Conservation (phyloP, 2,888 invertebrate genomes). For the Limnephilus lunatus region DNA sequence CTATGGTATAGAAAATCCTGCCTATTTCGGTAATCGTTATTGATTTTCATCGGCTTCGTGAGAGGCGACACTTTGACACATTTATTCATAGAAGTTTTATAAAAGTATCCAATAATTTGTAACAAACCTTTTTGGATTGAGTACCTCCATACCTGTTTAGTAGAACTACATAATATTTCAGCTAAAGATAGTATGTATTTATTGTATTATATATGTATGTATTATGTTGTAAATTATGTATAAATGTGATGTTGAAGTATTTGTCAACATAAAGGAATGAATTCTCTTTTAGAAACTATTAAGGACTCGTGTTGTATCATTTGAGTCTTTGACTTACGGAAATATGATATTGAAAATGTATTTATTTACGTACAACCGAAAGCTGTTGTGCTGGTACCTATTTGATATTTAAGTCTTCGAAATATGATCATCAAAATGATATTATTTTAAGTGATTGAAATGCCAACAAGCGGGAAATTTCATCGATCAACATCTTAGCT, state of each 20-base stretch:
- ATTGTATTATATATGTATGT: background rate
- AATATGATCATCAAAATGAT: background rate
- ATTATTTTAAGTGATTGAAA: background rate
- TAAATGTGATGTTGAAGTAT: background rate
- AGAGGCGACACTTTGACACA: background rate
- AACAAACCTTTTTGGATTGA: background rate
- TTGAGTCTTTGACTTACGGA: background rate
- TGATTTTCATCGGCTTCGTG: slow-evolving; percentile 32
- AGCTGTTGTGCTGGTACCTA: background rate
- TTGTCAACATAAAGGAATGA: background rate
- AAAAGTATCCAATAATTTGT: background rate
- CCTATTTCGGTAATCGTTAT: slow-evolving; percentile 36
- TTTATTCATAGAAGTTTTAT: background rate
- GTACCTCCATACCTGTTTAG: background rate
- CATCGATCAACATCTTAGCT: background rate
- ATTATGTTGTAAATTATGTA: background rate
- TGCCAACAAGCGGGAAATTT: background rate
- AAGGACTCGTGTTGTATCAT: background rate
- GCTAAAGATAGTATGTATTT: background rate
- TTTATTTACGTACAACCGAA: background rate
- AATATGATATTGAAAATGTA: slow-evolving; percentile 2
- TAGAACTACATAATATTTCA: background rate
- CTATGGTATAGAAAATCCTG: background rate
- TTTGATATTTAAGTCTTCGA: background rate
- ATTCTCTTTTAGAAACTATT: background rate